phyloP scores from a whole-genome alignment of 2,113 vertebrate genomes.

The Alligator sinensis region DNA sequence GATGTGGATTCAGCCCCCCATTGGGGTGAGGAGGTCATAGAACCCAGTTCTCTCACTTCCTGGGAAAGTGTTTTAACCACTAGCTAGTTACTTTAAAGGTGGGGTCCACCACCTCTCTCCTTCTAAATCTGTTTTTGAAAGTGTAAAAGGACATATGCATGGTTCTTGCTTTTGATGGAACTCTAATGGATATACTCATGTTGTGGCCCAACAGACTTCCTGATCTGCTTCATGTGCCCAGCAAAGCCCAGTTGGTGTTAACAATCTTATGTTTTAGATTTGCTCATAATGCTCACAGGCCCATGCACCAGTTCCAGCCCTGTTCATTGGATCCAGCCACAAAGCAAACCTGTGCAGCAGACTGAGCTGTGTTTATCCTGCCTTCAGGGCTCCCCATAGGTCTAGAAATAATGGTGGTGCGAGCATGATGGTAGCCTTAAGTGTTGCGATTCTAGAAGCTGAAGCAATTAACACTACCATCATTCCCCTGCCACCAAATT shows the following conservation, averaged over 20 bases:
- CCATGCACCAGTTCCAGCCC: too few relatives aligned
- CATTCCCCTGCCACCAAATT: too few relatives aligned
- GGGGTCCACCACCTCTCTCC: not conserved
- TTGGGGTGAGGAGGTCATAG: not conserved
- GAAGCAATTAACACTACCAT: too few relatives aligned
- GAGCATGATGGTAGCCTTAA: too few relatives aligned
- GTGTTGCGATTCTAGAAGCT: too few relatives aligned
- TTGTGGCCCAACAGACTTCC: not conserved
- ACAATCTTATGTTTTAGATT: not conserved
- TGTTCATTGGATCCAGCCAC: too few relatives aligned
- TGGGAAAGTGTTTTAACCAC: not conserved
- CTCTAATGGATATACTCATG: not conserved
- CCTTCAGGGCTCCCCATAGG: too few relatives aligned
- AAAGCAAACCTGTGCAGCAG: too few relatives aligned
- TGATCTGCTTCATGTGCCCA: not conserved
- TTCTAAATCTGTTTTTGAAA: too few relatives aligned
- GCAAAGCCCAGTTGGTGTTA: not conserved
- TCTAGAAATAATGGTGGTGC: too few relatives aligned
- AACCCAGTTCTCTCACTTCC: not conserved
- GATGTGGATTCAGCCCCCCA: not conserved
- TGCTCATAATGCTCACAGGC: not conserved
- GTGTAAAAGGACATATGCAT: not conserved
- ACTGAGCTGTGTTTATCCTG: too few relatives aligned
- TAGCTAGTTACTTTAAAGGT: not conserved
- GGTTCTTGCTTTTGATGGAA: not conserved